Base-by-base conservation (phyloP, 1,140 invertebrate species). In the Euborellia annulipes region DNA sequence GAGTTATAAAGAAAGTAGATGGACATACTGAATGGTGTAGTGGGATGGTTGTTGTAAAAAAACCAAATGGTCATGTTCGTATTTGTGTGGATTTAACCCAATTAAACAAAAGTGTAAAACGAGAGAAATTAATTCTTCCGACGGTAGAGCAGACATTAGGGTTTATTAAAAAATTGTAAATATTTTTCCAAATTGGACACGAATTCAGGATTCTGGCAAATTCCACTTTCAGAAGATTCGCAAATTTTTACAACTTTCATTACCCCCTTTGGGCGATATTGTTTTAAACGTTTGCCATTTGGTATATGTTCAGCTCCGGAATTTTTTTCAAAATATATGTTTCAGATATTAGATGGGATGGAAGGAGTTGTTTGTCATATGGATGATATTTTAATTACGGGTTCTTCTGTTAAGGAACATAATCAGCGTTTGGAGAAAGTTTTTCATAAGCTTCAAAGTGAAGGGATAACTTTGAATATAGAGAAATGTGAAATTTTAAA, bases 61-160 rank as follows among this genome's bases (percentile, higher is more conserved):
- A 68, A 47, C 42, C 52, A 17, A 53, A 58, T 41, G 57, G 54
- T 7, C 50, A 49, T 21, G 49, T 62, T n/a, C 50, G 65, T 13
- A 40, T 69, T 2, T 66, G 62, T 45, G 60, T 60, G 3, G 66
- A 68, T 44, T 60, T 56, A 3, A 60, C 50, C 16, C 13, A 48
- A 16, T 45, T 62, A 8, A 62, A 63, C 46, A 47, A 50, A 22
- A 54, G 46, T 43, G 49, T 59, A 11, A 41, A 51, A 30, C 37
- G 60, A 13, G 49, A 56, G 18, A 50, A 49, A 16, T 14, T 37
- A 38, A 36, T 23, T 1, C 41, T 53, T 32, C 38, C 48, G 11
- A 36, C n/a, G 2, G 43, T 45, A 40, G 43, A 45, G 36, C 23
- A 45, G 17, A 17, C 43, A n/a, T 20, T 45, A 16, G 18, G n/a